phyloP scores from a whole-genome alignment of 2,797 vertebrate genomes.

The Philypnodon macrostomus region DNA sequence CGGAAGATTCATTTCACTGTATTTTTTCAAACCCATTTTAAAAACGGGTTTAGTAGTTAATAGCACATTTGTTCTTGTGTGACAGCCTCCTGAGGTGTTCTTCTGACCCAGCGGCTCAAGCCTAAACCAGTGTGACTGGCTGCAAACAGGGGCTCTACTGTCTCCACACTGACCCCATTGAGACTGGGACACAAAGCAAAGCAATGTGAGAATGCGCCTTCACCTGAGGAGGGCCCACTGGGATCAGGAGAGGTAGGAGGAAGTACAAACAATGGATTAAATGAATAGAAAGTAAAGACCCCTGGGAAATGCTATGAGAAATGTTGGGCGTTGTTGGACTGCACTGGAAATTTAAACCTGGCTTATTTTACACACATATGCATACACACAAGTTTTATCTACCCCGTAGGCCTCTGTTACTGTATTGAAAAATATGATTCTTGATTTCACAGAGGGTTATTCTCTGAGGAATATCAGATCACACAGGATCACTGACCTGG shows the following conservation, averaged over 20 bases:
- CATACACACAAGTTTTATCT: constrained; percentile 21
- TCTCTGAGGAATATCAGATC: constrained; percentile 35
- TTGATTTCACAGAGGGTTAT: constrained; percentile 26
- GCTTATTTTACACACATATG: constrained; percentile 19
- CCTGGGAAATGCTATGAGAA: constrained; percentile 79
- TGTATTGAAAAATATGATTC: constrained; percentile 26
- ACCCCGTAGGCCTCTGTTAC: constrained; percentile 12
- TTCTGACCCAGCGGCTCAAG: constrained; percentile 32
- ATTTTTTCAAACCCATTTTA: too few species aligned
- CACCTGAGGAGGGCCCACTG: constrained; percentile 45
- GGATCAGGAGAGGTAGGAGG: constrained; percentile 44
- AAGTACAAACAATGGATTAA: constrained; percentile 65
- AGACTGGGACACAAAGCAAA: constrained; percentile 50
- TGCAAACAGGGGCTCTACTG: constrained; percentile 30
- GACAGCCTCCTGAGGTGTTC: constrained; percentile 19
- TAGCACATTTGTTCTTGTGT: constrained; percentile 5
- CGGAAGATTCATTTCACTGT: too few species aligned
- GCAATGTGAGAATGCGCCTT: constrained; percentile 54
- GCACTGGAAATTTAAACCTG: constrained; percentile 55
- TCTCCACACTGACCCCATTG: constrained; percentile 53
- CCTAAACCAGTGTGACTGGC: constrained; percentile 11
- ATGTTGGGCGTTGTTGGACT: constrained; percentile 51
- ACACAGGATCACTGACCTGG: constrained; percentile 36
- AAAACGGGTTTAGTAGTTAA: too few species aligned
- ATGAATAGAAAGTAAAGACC: constrained; percentile 73